Evolutionary conservation across 2,888 invertebrate genomes (phyloP), one percentile per base, ranked within the genome.

Genomic region (Strigamia transsilvanica): DNA sequence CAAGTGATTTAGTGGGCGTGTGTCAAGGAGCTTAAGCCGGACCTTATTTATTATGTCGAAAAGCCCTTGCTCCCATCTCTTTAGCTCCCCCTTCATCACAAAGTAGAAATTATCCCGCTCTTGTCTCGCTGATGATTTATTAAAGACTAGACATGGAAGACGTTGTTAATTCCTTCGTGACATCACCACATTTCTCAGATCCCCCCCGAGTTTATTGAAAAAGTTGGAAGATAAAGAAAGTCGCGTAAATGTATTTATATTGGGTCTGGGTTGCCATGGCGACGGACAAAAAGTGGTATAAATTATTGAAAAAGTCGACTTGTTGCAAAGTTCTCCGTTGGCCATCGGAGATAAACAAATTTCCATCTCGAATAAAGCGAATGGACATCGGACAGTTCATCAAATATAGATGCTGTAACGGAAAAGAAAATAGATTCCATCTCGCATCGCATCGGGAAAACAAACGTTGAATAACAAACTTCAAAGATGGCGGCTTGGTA

Each of bases 31-130:
- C 80, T 32, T 32, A 51, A 80, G 80, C 32, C 46, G 46, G 51
- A 80, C 80, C 42, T 42, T 80, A 80, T 80, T 80, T 80, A 80
- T 80, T 80, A 51, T 46, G 79, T 42, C 79, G 41, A 51, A 51
- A 46, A 32, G 42, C 80, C 80, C 42, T 51, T 46, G 32, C 80
- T 46, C 42, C 51, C 80, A 51, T 51, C 80, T 46, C 80, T 46
- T 51, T 51, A 21, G 42, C 80, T 80, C 80, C 80, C 38, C 80
- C 51, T 80, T 79, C 79, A 38, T 66, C 66, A 66, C 66, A 66
- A 27, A 66, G 66, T 66, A 66, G 66, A 66, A 66, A 66, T 66
- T 66, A 66, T 66, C 66, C 66, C 66, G 66, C 66, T 66, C 66
- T 66, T 66, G 66, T 66, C 66, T 66, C 66, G 66, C 27, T 66